Evolutionary conservation across 2,888 invertebrate species (phyloP), one percentile per base, ranked within the genome.

Genomic region (Metellina segmentata): DNA sequence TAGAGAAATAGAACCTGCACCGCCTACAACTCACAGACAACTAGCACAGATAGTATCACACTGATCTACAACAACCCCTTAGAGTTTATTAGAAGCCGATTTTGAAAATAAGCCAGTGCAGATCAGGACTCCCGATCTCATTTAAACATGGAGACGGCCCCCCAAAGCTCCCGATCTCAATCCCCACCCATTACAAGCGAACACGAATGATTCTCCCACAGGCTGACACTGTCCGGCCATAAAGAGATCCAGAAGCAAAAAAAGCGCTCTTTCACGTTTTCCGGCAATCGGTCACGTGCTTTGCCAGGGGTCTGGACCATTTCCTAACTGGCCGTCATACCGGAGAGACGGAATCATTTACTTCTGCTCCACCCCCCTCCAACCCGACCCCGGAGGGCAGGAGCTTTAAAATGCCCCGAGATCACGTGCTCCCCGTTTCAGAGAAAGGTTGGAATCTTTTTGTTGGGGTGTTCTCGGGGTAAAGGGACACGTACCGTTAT

Each of bases 271-370:
- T 61, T 9, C 61, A 20, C 61, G 52, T 70, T 49, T 7, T 11
- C 72, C 72, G 16, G 7, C 74, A 71, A 72, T 83, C 71, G 51
- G 83, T 83, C 83, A 83, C 74, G 83, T 52, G 72, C 81, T 13
- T 11, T 7, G 13, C 9, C 19, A 16, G 20, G 8, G 79, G 53
- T 51, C 70, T 34, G n/a, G 53, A 11, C 53, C 20, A 52, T 34
- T 48, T 70, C 51, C 34, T 81, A 83, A 72, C 72, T 72, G 20
- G 71, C 72, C 83, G 74, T 52, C 83, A 52, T 74, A 34, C 74
- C 34, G 34, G 34, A 4, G 34, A 74, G 74, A 74, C 74, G 74
- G 34, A 34, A 34, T 74, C 74, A 34, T 74, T 74, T 74, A 19
- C 34, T 74, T 74, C 34, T 34, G 20, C 48, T 16, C 34, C 71